These are phyloP conservation scores for Eilema sororculum DNA, from an alignment of 2,888 invertebrate species.

Conservation along the genomic window DNA sequence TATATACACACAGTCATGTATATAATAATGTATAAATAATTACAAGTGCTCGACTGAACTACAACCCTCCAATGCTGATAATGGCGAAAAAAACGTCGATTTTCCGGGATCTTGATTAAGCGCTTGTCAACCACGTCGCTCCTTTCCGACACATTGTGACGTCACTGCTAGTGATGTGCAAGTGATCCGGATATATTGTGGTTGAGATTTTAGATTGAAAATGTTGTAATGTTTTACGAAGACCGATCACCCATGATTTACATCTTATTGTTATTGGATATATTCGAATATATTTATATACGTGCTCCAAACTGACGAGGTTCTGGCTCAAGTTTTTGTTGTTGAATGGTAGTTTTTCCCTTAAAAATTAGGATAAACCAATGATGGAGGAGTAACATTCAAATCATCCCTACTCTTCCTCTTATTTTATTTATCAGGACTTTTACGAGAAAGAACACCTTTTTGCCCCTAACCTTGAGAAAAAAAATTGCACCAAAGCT, in stretches of 20 bases:
- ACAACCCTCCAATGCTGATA: conserved; percentile 36
- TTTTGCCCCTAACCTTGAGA: too few relatives aligned
- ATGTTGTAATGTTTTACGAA: background rate
- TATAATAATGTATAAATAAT: conserved; percentile 19
- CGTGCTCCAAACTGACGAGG: too few relatives aligned
- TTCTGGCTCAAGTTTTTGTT: too few relatives aligned
- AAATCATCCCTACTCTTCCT: too few relatives aligned
- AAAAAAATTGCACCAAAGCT: too few relatives aligned
- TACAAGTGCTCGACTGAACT: conserved; percentile 24
- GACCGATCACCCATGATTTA: too few relatives aligned
- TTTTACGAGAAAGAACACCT: too few relatives aligned
- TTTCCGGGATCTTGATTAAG: conserved; percentile 52
- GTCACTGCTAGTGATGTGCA: conserved; percentile 43
- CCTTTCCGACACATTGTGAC: conserved; percentile 45
- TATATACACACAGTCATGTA: background rate
- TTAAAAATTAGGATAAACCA: background rate
- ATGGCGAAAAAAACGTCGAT: conserved; percentile 47
- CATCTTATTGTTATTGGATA: too few relatives aligned
- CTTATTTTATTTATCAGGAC: too few relatives aligned
- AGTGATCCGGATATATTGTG: conserved; percentile 10
- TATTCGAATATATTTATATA: too few relatives aligned
- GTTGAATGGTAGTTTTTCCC: background rate
- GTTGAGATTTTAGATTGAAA: background rate
- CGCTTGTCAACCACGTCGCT: conserved; percentile 50
- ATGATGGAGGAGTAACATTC: too few relatives aligned